phyloP scores from a whole-genome alignment of 2,113 vertebrate genomes.

The Phylloscopus trochilus region DNA sequence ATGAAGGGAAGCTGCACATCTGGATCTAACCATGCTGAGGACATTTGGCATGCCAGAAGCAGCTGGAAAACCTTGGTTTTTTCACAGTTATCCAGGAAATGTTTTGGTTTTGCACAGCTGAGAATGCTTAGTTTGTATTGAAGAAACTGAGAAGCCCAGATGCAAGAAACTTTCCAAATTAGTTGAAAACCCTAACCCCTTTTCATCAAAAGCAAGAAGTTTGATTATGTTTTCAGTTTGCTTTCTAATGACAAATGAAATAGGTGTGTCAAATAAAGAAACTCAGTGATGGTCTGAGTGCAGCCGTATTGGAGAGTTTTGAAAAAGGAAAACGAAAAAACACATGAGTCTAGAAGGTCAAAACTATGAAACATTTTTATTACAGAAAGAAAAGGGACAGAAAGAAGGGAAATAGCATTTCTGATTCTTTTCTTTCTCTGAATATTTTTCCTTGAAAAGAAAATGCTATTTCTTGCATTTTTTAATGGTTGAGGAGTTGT shows the following conservation, averaged over 20 bases:
- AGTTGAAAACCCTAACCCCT: not conserved
- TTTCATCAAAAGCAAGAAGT: not conserved
- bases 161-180: not conserved
- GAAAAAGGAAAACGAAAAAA: not conserved
- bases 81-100: not conserved
- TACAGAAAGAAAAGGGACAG: not conserved
- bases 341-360: accelerated
- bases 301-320: not conserved
- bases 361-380: not conserved
- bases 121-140: not conserved
- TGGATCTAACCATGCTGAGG: not conserved
- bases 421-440: not conserved
- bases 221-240: not conserved
- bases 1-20: not conserved
- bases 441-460: not conserved
- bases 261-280: not conserved
- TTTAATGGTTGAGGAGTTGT: not conserved
- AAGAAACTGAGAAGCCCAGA: not conserved
- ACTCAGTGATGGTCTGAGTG: not conserved
- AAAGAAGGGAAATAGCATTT: not conserved
- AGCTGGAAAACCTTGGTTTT: not conserved
- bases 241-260: not conserved
- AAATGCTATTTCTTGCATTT: not conserved
- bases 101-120: not conserved
- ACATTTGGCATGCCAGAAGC: not conserved